Percentiles rank a stretch among this genome's conserved stretches.
Conservation (phyloP, 2,113 vertebrate genomes). For the Chrysemys picta region DNA sequence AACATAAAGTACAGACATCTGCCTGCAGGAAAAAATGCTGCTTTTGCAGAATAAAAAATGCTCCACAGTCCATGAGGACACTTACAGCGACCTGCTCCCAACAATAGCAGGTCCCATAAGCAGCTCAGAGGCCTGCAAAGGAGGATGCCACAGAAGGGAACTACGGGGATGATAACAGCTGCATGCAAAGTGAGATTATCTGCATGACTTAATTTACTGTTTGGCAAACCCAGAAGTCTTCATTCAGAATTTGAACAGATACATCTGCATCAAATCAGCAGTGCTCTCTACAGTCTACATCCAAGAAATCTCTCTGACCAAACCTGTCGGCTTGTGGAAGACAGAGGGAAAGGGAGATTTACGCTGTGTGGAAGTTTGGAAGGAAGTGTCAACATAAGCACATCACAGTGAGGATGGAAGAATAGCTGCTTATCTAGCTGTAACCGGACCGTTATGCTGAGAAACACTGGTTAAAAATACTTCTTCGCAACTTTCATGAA, state of each 20-base stretch:
- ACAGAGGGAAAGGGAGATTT: not conserved
- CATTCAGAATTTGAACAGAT: conserved; percentile 36
- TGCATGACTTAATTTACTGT: conserved; percentile 44
- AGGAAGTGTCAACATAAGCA: not conserved
- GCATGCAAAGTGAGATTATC: conserved; percentile 35
- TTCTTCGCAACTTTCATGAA: not conserved
- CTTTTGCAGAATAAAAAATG: not conserved
- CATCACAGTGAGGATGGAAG: not conserved
- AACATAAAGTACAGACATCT: not conserved
- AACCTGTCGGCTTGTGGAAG: not conserved
- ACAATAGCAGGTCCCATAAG: not conserved
- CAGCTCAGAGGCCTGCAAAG: not conserved
- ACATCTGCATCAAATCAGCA: conserved; percentile 67
- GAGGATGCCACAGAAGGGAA: not conserved
- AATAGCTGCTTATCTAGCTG: conserved; percentile 13
- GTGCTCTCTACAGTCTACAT: conserved; percentile 35
- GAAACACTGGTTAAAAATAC: not conserved
- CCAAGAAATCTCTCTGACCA: conserved; percentile 22
- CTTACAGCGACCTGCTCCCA: not conserved
- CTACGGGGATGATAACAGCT: conserved; percentile 66
- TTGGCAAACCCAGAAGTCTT: conserved; percentile 10
- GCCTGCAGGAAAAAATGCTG: not conserved
- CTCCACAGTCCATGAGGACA: accelerated
- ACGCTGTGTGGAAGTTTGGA: conserved; percentile 28
- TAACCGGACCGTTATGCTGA: not conserved